Base-by-base conservation (phyloP, 2,113 vertebrate species). In the Crotalus horridus region DNA sequence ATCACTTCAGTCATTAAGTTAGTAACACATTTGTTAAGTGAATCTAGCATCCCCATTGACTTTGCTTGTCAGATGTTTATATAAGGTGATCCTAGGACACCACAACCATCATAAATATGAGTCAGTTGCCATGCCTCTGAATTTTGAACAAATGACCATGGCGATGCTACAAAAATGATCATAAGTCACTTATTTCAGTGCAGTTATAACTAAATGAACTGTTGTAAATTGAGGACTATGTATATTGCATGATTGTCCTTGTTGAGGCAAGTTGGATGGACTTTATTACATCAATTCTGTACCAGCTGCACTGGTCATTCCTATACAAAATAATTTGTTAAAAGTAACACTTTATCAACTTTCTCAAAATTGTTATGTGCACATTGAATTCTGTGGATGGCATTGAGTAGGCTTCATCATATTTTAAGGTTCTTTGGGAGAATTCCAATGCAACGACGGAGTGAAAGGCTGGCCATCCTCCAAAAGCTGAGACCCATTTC, bases 361-460 rank as follows among this genome's bases (percentile, higher is more conserved):
- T 91, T 91, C n/a, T 23, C 6, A 61, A 64, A n/a, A 74, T 8
- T 56, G 24, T 11, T 9, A 1, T 11, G 12, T 15, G 64, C 8
- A 24, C 11, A 20, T 20, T 24, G 24, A 56, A 56, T 85, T 91
- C 6, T 11, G 12, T 69, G 29, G 29, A 56, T 21, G 26, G n/a
- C 23, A 53, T n/a, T 89, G 81, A 90, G 9, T 51, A 26, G 33
- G 55, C 23, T 64, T 6, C 46, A 20, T 88, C 20, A 17, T 48
- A 33, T 21, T 26, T 85, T 24, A 46, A 87, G 33, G 48, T 85
- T 89, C 48, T 48, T 46, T 55, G 51, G 74, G 86, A 58, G 26
- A 43, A 39, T 74, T 6, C 6, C 17, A 54, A 91, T 89, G 90
- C 59, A 93, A 91, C 55, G 91, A 11, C 85, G 58, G 5, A 94